Conservation (phyloP, 2,113 vertebrate species). For the Sminthopsis crassicaudata region DNA sequence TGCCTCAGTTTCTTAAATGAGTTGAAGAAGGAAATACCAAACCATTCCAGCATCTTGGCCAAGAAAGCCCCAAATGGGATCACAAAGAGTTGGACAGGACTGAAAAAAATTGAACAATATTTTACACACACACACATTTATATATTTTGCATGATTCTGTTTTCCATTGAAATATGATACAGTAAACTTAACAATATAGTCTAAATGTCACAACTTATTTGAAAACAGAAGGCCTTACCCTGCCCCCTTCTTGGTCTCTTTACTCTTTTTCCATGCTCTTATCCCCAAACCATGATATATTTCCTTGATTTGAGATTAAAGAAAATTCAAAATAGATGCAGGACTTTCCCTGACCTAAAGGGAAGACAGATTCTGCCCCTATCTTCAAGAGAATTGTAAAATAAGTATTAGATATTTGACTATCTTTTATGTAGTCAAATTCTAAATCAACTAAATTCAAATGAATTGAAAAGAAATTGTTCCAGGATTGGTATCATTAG, state of each 20-base stretch:
- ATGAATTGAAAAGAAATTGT: constrained; percentile 67
- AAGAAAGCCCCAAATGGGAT: too few species aligned
- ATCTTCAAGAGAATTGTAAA: background rate
- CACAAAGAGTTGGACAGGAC: too few species aligned
- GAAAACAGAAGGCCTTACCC: background rate
- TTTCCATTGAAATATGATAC: constrained; percentile 68
- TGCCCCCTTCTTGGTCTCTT: background rate
- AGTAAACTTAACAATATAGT: constrained; percentile 71
- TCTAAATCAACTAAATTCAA: constrained; percentile 44
- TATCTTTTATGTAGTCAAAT: constrained; percentile 59
- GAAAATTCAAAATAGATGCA: background rate
- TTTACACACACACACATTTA: too few species aligned
- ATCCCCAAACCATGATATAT: background rate
- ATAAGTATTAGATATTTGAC: constrained; percentile 72
- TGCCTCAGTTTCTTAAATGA: too few species aligned
- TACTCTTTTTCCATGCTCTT: background rate
- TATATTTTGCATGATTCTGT: constrained; percentile 50
- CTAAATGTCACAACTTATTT: background rate
- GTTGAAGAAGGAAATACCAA: too few species aligned
- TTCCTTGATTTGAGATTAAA: background rate
- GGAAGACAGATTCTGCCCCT: too few species aligned
- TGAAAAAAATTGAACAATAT: too few species aligned
- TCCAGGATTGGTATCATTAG: constrained; percentile 20
- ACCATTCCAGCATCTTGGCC: too few species aligned
- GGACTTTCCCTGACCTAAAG: background rate